Percentiles rank a stretch among this genome's conserved stretches.
Evolutionary conservation across 2,888 invertebrate genomes (phyloP).

Genomic region (Ichneumoninae sp.): DNA sequence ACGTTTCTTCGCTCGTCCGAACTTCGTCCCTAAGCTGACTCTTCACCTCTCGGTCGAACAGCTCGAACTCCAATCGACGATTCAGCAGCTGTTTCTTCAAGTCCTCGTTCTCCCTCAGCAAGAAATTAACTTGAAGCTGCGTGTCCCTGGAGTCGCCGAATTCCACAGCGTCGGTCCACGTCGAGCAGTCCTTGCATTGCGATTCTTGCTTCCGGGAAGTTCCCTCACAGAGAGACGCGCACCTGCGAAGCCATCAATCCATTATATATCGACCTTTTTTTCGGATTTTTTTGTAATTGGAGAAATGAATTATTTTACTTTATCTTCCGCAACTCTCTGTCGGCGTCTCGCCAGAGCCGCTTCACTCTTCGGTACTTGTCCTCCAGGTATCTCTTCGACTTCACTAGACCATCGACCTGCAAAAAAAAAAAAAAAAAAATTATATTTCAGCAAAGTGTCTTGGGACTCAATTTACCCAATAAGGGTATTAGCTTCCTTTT

Average conservation of each 20-base stretch:
- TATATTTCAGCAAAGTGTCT: neutral
- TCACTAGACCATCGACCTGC: conserved; percentile 71
- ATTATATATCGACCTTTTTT: neutral
- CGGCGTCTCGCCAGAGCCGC: conserved; percentile 70
- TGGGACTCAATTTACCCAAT: neutral
- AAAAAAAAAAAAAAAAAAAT: conserved; percentile 39
- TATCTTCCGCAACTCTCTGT: conserved; percentile 70
- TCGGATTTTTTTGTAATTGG: neutral
- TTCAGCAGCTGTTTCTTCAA: conserved; percentile 74
- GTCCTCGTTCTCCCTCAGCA: conserved; percentile 71
- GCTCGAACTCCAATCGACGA: conserved; percentile 74
- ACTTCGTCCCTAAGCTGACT: conserved; percentile 64
- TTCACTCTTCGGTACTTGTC: conserved; percentile 69
- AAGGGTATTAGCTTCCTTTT: neutral
- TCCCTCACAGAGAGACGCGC: conserved; percentile 28
- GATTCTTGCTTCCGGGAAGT: neutral
- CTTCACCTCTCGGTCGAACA: conserved; percentile 75
- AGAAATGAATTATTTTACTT: conserved; percentile 66
- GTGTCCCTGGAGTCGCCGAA: conserved; percentile 50
- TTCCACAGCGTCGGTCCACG: conserved; percentile 41
- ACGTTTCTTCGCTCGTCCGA: conserved; percentile 48
- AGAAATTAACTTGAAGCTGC: conserved; percentile 58
- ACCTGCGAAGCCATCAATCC: conserved; percentile 7
- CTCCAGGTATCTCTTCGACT: conserved; percentile 71
- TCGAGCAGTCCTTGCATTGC: conserved; percentile 47